Percentiles rank a stretch among this genome's conserved stretches.
Conservation (phyloP, 2,113 vertebrate genomes). For the Ploceus nigricollis region DNA sequence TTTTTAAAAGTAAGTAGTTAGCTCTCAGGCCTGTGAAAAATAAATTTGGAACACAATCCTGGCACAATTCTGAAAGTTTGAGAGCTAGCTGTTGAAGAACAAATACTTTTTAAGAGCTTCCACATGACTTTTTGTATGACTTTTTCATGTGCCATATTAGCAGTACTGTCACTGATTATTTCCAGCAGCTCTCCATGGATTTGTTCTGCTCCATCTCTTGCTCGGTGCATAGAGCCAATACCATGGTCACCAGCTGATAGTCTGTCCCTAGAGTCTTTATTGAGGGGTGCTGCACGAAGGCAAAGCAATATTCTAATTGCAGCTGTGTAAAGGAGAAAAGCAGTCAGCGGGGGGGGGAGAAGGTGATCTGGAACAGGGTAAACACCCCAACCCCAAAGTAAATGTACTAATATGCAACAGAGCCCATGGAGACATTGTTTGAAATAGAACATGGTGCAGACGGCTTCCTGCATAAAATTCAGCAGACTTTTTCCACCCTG, state of each 20-base stretch:
- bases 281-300: not conserved
- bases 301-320: not conserved
- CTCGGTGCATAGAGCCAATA: rapidly evolving
- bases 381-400: not conserved
- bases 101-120: not conserved
- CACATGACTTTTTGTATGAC: not conserved
- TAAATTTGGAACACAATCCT: not conserved
- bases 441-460: not conserved
- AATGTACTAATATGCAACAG: not conserved
- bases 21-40: not conserved
- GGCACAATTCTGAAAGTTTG: not conserved
- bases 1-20: not conserved
- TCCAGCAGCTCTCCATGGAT: not conserved
- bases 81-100: not conserved
- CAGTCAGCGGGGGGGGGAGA: not conserved
- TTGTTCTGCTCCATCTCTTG: not conserved
- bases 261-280: not conserved
- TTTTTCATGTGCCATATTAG: not conserved
- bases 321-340: not conserved
- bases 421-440: not conserved
- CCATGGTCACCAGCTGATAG: not conserved
- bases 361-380: not conserved
- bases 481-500: not conserved
- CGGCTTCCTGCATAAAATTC: not conserved
- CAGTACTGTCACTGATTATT: not conserved